Evolutionary conservation across 1,140 invertebrate genomes (phyloP).

Genomic region (Grapholita molesta): DNA sequence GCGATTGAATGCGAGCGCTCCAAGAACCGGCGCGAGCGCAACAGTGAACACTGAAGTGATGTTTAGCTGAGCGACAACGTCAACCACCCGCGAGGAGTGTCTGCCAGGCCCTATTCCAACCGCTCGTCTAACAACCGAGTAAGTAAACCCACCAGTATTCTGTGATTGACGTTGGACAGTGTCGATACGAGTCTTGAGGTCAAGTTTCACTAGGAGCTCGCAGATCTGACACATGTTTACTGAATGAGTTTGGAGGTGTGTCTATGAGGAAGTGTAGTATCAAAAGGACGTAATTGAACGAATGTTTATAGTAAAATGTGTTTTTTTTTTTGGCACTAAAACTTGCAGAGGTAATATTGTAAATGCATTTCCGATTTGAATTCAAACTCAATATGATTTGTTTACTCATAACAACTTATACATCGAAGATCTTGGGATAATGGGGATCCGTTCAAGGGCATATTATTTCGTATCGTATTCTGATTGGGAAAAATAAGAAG

Average conservation of each 20-base stretch:
- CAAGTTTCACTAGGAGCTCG: neutral
- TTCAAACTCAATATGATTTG: too few relatives aligned
- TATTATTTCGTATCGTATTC: too few relatives aligned
- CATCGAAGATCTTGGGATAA: too few relatives aligned
- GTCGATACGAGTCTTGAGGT: neutral
- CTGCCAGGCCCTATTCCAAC: neutral
- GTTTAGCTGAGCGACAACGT: neutral
- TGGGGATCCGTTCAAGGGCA: too few relatives aligned
- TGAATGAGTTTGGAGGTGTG: neutral
- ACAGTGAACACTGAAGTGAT: neutral
- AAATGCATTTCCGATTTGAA: neutral
- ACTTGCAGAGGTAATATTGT: neutral
- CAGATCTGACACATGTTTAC: neutral
- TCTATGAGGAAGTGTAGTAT: neutral
- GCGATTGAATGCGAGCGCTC: slow-evolving; percentile 3
- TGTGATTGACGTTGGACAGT: neutral
- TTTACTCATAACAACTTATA: too few relatives aligned
- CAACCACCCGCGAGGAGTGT: neutral
- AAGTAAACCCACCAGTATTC: neutral
- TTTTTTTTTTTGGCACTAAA: neutral
- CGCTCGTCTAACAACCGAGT: neutral
- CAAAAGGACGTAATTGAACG: neutral
- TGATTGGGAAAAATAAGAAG: too few relatives aligned
- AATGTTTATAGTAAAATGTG: neutral
- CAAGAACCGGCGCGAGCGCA: neutral